A percentile compares a stretch with the other conserved stretches of the same genome.
Evolutionary conservation across 1,140 invertebrate species (phyloP).

Genomic region (Dreissena rostriformis): DNA sequence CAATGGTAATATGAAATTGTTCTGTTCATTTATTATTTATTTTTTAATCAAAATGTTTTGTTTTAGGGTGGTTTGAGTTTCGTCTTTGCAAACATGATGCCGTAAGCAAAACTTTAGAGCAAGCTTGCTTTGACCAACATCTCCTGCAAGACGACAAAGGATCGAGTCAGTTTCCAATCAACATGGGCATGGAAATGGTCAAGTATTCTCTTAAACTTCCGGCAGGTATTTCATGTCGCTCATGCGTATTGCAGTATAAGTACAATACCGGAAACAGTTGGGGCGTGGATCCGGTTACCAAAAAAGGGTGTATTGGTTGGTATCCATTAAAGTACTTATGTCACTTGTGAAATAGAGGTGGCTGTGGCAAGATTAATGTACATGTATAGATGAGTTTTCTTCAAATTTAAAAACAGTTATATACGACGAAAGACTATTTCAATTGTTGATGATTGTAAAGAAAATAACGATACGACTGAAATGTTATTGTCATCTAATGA

Average conservation of each 20-base stretch:
- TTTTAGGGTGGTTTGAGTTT: slow-evolving; percentile 55
- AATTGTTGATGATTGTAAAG: too few relatives aligned
- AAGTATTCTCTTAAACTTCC: slow-evolving; percentile 83
- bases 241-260: slow-evolving; percentile 94
- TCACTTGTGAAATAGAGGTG: not conserved
- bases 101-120: slow-evolving; percentile 41
- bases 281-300: slow-evolving; percentile 51
- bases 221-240: slow-evolving; percentile 90
- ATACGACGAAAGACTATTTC: too few relatives aligned
- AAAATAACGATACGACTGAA: too few relatives aligned
- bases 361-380: not conserved
- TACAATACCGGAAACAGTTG: slow-evolving; percentile 84
- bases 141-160: slow-evolving; percentile 81
- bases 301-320: slow-evolving; percentile 40
- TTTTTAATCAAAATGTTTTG: too few relatives aligned
- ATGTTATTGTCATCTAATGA: too few relatives aligned
- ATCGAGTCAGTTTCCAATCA: slow-evolving; percentile 51
- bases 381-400: too few relatives aligned
- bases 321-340: not conserved
- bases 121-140: slow-evolving; percentile 60
- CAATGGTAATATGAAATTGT: too few relatives aligned
- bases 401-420: too few relatives aligned
- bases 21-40: too few relatives aligned
- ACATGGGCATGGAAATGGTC: slow-evolving; percentile 10
- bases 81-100: slow-evolving; percentile 76